Conservation (phyloP, 2,797 vertebrate genomes). For the Heliangelus exortis region DNA sequence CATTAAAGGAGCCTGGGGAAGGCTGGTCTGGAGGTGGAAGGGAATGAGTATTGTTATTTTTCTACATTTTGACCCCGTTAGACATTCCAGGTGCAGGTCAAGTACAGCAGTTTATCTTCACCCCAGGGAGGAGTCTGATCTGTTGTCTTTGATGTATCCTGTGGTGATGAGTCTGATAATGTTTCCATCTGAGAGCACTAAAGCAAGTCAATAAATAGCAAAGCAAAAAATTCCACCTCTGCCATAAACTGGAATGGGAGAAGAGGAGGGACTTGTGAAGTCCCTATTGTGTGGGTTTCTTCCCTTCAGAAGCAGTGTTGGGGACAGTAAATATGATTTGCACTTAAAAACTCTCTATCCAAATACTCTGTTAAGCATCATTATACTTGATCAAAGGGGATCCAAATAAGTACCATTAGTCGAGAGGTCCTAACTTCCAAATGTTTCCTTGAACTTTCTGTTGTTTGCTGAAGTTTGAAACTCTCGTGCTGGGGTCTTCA, state of each 20-base stretch:
- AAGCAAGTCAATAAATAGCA: conserved; percentile 43
- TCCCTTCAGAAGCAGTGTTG: neutral
- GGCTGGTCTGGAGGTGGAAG: neutral
- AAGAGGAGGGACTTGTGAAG: neutral
- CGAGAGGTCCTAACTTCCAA: neutral
- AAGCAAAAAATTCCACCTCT: conserved; percentile 28
- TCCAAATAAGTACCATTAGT: neutral
- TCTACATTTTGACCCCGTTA: conserved; percentile 49
- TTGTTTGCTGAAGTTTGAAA: neutral
- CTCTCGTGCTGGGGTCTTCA: neutral
- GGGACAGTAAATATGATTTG: conserved; percentile 20
- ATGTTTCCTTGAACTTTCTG: neutral
- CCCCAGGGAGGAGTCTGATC: conserved; percentile 38
- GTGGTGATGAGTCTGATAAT: conserved; percentile 44
- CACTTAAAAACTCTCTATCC: neutral
- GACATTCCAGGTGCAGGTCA: conserved; percentile 48
- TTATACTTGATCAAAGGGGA: neutral
- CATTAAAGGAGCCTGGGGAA: neutral
- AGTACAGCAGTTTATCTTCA: conserved; percentile 59
- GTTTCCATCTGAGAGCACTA: conserved; percentile 51
- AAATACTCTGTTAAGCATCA: neutral
- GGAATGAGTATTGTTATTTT: conserved; percentile 5
- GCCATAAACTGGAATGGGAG: neutral
- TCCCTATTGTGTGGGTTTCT: neutral
- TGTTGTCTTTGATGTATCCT: conserved; percentile 43